These are phyloP conservation scores for Lutjanus erythropterus DNA, from an alignment of 2,113 vertebrate species.

Conservation along the genomic window DNA sequence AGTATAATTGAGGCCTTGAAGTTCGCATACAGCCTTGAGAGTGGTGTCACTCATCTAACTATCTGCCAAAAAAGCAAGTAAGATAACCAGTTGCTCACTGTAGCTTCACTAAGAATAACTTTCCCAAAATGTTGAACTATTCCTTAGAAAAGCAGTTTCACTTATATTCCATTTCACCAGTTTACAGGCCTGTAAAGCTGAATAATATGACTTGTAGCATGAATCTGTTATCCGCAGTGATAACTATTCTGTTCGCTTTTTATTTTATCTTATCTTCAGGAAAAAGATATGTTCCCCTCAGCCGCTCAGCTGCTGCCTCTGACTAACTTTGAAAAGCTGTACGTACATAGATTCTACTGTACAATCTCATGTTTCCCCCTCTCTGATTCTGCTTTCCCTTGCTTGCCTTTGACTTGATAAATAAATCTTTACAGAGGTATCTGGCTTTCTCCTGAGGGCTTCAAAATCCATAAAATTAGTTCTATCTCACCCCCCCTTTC, in stretches of 20 bases:
- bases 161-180: neutral
- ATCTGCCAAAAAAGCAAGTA: neutral
- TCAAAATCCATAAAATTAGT: slow-evolving; percentile 67
- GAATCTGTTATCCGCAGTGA: slow-evolving; percentile 26
- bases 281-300: slow-evolving; percentile 1
- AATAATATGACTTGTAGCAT: neutral
- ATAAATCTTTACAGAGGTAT: slow-evolving; percentile 69
- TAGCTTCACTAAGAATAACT: neutral
- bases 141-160: neutral
- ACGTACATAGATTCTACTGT: slow-evolving; percentile 33
- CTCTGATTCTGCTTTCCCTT: slow-evolving; percentile 21
- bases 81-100: neutral
- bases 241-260: slow-evolving; percentile 24
- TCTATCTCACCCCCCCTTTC: slow-evolving; percentile 35
- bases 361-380: slow-evolving; percentile 35
- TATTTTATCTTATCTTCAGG: slow-evolving; percentile 35
- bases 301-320: slow-evolving; percentile 19
- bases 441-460: slow-evolving; percentile 35
- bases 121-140: neutral
- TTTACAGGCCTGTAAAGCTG: neutral
- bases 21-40: too few relatives aligned
- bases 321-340: slow-evolving; percentile 36
- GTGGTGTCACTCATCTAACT: too few relatives aligned
- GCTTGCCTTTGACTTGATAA: slow-evolving; percentile 62
- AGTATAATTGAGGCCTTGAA: too few relatives aligned